Evolutionary conservation across 2,797 vertebrate genomes (phyloP), one percentile per base, ranked within the genome.

Genomic region (Scolopax bukidnonensis): DNA sequence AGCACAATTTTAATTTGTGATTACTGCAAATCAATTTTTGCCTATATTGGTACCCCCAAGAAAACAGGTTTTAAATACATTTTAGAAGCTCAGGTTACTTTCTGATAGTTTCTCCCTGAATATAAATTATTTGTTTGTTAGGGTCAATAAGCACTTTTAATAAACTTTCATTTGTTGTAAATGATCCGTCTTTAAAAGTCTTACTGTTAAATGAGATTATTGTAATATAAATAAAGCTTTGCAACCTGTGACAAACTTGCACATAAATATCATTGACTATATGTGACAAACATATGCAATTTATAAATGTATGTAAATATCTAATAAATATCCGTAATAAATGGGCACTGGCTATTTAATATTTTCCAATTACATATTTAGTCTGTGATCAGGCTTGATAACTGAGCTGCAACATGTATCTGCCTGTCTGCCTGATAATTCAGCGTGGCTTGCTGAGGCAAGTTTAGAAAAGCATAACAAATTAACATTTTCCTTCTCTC

Each of bases 11-110:
- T 87, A 69, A 82, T 90, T 92, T 59, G 51, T 56, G 70, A 87
- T 88, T 51, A 82, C 13, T 27, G 33, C 23, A 86, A 93, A 95
- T 79, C 51, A 75, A 17, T 84, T 76, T 96, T 88, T 89, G 40
- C 51, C 59, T 89, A 63, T 25, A 82, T 11, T 70, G 70, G 68
- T 53, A 96, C 78, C 32, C 54, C 67, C 60, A 32, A 85, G 23
- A 69, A 69, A 93, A 80, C 20, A 63, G 21, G n/a, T 86, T 87
- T 41, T 11, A 93, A 91, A 88, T 19, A 85, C 12, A 77, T 67
- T 88, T 70, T 53, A 84, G 63, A 86, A 65, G 50, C 64, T 89
- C 40, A 41, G 27, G 50, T 88, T 84, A 61, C 78, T 84, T 93
- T 82, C 54, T 74, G 51, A 19, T 75, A 71, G 64, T 59, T 74